These are phyloP conservation scores for Montipora cactus DNA, from an alignment of 64 coral and sea anemone genomes.

Conservation along the genomic window DNA sequence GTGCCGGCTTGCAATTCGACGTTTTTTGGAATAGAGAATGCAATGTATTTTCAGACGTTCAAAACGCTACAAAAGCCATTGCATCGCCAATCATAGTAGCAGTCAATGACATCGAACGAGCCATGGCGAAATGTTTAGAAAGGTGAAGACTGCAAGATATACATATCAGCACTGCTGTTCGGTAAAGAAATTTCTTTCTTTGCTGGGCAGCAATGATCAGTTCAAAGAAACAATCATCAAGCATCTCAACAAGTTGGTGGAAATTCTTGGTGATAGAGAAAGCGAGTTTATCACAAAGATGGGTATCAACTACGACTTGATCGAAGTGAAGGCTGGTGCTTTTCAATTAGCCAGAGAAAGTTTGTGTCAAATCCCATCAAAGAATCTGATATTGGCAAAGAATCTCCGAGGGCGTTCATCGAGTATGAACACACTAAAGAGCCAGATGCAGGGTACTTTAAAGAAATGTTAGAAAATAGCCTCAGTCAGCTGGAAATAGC, in stretches of 20 bases:
- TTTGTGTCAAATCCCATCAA: not conserved
- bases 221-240: conserved; percentile 17
- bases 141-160: not conserved
- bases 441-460: conserved; percentile 18
- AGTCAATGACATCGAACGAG: conserved; percentile 25
- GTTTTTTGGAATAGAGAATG: not conserved
- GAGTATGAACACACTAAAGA: conserved; percentile 2
- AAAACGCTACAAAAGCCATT: not conserved
- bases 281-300: not conserved
- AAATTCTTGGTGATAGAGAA: conserved; percentile 3
- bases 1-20: conserved; percentile 10
- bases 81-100: not conserved
- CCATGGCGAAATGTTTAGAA: not conserved
- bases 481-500: not conserved
- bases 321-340: conserved; percentile 45
- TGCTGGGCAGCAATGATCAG: not conserved
- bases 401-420: not conserved
- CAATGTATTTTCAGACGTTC: not conserved
- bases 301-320: not conserved
- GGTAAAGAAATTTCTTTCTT: conserved; percentile 30
- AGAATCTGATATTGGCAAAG: not conserved
- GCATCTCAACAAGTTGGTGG: not conserved
- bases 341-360: conserved; percentile 19
- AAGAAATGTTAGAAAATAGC: conserved; percentile 45
- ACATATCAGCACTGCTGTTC: conserved; percentile 15